Percentiles rank a stretch among this genome's conserved stretches.
phyloP scores from a whole-genome alignment of 2,113 vertebrate genomes.

The Passerina amoena region DNA sequence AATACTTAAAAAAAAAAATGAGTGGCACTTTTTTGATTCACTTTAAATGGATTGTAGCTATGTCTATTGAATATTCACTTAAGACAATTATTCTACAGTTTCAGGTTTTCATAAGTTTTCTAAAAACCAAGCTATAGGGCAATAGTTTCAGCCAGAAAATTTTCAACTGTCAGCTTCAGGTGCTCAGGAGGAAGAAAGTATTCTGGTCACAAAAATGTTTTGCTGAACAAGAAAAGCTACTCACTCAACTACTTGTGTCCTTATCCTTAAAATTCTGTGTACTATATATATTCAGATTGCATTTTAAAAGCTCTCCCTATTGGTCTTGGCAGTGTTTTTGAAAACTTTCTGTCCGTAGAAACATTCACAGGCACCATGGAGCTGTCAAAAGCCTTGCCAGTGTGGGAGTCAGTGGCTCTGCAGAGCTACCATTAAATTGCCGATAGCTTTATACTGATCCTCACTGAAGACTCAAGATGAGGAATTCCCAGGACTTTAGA shows the following conservation, averaged over 20 bases:
- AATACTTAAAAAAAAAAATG: conserved; percentile 24
- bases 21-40: background rate
- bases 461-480: background rate
- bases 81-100: background rate
- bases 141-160: background rate
- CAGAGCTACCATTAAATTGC: background rate
- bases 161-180: background rate
- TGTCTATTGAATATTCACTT: background rate
- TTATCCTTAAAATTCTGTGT: background rate
- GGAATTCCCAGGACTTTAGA: background rate
- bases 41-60: conserved; percentile 9
- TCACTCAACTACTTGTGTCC: background rate
- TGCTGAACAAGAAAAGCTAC: background rate
- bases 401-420: background rate
- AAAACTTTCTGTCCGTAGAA: background rate
- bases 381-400: background rate
- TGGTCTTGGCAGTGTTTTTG: background rate
- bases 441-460: background rate
- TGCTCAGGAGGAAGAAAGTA: background rate
- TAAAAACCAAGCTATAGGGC: background rate
- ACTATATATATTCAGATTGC: background rate
- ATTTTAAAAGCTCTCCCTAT: background rate
- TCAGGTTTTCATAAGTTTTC: background rate
- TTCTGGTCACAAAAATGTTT: background rate
- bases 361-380: background rate